phyloP scores from a whole-genome alignment of 2,888 invertebrate genomes.

The Drosophila prolongata region DNA sequence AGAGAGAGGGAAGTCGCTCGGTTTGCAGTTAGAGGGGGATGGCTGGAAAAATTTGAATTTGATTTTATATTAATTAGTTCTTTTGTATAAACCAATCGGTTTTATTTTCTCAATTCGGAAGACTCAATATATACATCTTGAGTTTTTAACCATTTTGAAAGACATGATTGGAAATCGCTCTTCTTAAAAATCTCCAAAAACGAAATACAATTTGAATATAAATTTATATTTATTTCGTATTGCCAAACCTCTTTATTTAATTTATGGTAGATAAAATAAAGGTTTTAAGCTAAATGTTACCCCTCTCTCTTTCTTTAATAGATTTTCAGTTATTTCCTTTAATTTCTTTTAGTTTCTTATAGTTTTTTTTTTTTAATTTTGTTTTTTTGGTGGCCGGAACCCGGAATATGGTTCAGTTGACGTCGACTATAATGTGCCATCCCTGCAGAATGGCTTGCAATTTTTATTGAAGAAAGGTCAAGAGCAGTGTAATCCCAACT shows the following conservation, averaged over 20 bases:
- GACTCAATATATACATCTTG: too few species aligned
- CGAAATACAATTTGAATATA: too few species aligned
- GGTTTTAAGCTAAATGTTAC: too few species aligned
- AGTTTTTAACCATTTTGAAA: too few species aligned
- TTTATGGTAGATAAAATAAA: too few species aligned
- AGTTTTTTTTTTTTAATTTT: constrained; percentile 34
- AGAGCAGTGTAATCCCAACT: constrained; percentile 45
- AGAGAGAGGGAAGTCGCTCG: constrained; percentile 6
- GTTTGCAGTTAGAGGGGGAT: neutral
- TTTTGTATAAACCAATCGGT: neutral
- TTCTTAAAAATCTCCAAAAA: too few species aligned
- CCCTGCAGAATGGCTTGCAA: constrained; percentile 90
- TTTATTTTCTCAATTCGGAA: neutral
- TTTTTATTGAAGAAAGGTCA: constrained; percentile 86
- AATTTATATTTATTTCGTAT: too few species aligned
- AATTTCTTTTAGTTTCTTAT: constrained; percentile 39
- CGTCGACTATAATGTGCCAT: constrained; percentile 89
- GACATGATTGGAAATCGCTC: too few species aligned
- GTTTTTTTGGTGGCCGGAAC: constrained; percentile 52
- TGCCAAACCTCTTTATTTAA: too few species aligned
- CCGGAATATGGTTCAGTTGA: constrained; percentile 87
- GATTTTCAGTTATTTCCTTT: constrained; percentile 24
- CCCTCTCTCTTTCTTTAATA: constrained; percentile 5
- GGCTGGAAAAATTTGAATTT: neutral
- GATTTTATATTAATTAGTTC: neutral